Evolutionary conservation across 2,797 vertebrate genomes (phyloP).

Genomic region (Melanotaenia nigrans): DNA sequence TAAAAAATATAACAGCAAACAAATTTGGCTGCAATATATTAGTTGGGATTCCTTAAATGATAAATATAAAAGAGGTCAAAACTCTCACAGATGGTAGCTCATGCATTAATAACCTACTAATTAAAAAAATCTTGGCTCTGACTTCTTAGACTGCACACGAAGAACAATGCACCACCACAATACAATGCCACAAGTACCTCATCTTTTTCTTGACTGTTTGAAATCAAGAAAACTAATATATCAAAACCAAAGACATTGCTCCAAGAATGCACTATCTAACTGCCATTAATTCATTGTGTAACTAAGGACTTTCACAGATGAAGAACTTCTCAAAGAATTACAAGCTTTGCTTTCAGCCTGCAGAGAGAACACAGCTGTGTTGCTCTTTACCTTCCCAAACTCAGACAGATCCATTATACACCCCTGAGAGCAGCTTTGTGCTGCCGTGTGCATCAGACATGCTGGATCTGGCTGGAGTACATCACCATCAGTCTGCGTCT

Average conservation of each 20-base stretch:
- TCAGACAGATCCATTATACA: slow-evolving; percentile 58
- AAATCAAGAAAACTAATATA: slow-evolving; percentile 1
- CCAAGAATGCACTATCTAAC: slow-evolving; percentile 28
- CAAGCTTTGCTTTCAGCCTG: slow-evolving; percentile 28
- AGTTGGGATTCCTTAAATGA: slow-evolving; percentile 1
- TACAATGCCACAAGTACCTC: slow-evolving; percentile 13
- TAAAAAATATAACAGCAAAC: not conserved
- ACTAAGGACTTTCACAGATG: slow-evolving; percentile 55
- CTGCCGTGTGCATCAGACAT: slow-evolving; percentile 38
- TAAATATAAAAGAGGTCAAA: slow-evolving; percentile 30
- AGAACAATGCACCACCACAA: slow-evolving; percentile 21
- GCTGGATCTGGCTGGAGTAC: slow-evolving; percentile 42
- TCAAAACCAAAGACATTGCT: slow-evolving; percentile 20
- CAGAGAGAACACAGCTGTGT: slow-evolving; percentile 56
- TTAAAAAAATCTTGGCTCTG: slow-evolving; percentile 38
- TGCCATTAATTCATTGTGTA: slow-evolving; percentile 26
- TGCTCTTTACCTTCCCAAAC: slow-evolving; percentile 50
- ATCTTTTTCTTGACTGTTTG: not conserved
- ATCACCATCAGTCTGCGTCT: slow-evolving; percentile 29
- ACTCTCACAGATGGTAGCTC: slow-evolving; percentile 47
- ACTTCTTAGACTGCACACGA: slow-evolving; percentile 11
- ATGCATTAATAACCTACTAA: slow-evolving; percentile 44
- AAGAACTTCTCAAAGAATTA: slow-evolving; percentile 52
- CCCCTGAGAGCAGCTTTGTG: slow-evolving; percentile 54
- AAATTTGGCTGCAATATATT: not conserved